These are phyloP conservation scores for Aphelenchoides avenae DNA, from an alignment of 1,140 invertebrate genomes.

Conservation along the genomic window DNA sequence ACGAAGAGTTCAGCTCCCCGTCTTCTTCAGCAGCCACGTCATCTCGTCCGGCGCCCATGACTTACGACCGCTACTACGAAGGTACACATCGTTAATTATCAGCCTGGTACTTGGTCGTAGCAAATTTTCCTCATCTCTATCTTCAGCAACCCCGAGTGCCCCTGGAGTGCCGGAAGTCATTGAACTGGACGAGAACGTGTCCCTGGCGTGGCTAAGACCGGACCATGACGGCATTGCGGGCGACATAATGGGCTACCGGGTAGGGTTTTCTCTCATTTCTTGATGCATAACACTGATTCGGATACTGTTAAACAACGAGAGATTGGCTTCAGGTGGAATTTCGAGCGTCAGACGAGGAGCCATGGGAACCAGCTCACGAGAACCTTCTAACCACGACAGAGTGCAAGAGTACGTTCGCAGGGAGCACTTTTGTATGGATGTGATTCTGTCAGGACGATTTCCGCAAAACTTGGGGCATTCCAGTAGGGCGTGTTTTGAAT, in stretches of 20 bases:
- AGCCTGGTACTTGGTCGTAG: not conserved
- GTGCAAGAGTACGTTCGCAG: conserved; percentile 42
- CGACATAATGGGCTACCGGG: conserved; percentile 46
- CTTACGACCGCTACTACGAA: conserved; percentile 14
- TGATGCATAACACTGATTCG: not conserved
- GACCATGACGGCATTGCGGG: conserved; percentile 34
- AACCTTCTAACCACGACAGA: conserved; percentile 46
- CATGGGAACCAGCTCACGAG: conserved; percentile 50
- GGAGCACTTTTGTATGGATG: too few relatives aligned
- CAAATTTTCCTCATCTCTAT: not conserved
- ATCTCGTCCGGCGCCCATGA: not conserved
- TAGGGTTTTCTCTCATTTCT: conserved; percentile 8
- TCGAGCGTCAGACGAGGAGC: conserved; percentile 33
- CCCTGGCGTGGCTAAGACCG: conserved; percentile 46
- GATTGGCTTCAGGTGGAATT: conserved; percentile 36
- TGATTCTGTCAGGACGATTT: too few relatives aligned
- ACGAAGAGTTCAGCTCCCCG: conserved; percentile 41
- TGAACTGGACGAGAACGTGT: conserved; percentile 40
- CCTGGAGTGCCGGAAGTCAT: conserved; percentile 52
- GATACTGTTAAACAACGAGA: not conserved
- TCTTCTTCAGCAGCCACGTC: conserved; percentile 15
- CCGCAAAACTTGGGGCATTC: too few relatives aligned
- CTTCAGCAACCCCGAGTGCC: conserved; percentile 39
- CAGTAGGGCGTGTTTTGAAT: too few relatives aligned
- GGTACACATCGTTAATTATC: conserved; percentile 6